Evolutionary conservation across 2,888 invertebrate species (phyloP).

Genomic region (Agonopterix heracliana): DNA sequence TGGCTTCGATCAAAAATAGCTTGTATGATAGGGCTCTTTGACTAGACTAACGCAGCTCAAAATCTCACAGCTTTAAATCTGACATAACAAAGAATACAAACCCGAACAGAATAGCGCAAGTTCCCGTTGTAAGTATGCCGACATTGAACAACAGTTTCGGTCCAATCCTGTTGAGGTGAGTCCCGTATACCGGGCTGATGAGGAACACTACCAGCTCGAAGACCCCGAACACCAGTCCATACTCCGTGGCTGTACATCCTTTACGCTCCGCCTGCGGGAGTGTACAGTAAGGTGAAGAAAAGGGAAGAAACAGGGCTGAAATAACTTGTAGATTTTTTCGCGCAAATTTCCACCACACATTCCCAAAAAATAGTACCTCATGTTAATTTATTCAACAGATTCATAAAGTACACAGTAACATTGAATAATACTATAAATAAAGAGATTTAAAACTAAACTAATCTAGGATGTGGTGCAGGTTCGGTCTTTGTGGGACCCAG

Average conservation of each 20-base stretch:
- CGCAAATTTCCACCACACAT: no score
- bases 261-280: conserved; percentile 83
- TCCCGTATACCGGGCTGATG: conserved; percentile 88
- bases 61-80: no score
- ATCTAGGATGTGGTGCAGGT: no score
- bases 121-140: conserved; percentile 88
- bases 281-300: background rate
- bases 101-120: conserved; percentile 90
- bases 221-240: conserved; percentile 91
- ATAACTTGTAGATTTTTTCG: background rate
- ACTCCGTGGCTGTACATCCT: conserved; percentile 87
- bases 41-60: no score
- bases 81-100: conserved; percentile 29
- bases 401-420: no score
- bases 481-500: no score
- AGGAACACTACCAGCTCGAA: conserved; percentile 90
- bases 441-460: no score
- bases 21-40: no score
- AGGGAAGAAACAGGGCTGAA: background rate
- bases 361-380: no score
- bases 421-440: no score
- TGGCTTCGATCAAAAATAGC: no score
- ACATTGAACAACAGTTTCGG: conserved; percentile 88
- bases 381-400: no score
- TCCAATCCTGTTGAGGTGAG: conserved; percentile 85